Percentiles rank a stretch among this genome's conserved stretches.
Evolutionary conservation across 2,797 vertebrate species (phyloP).

Genomic region (Siniperca undulata): DNA sequence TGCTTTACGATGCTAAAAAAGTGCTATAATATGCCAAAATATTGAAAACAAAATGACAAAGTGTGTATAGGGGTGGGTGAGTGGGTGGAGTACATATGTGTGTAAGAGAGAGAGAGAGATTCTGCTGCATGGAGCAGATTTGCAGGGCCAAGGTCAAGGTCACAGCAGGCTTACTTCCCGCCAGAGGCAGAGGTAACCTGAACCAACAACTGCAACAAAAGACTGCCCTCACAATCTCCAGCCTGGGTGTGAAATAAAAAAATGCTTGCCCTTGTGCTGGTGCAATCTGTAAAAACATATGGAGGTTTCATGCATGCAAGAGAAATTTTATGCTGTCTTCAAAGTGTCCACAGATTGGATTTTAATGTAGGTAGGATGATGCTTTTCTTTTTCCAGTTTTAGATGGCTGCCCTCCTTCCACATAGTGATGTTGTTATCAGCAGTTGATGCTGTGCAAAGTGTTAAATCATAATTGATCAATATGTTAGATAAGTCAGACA

Average conservation of each 20-base stretch:
- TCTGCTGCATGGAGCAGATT: slow-evolving; percentile 78
- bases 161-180: slow-evolving; percentile 73
- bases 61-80: neutral
- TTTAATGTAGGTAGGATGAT: neutral
- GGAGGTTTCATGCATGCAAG: slow-evolving; percentile 15
- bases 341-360: neutral
- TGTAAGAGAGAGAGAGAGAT: slow-evolving; percentile 28
- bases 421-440: neutral
- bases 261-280: slow-evolving; percentile 43
- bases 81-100: slow-evolving; percentile 12
- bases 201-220: slow-evolving; percentile 76
- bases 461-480: neutral
- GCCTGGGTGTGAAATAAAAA: slow-evolving; percentile 62
- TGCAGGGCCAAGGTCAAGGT: slow-evolving; percentile 81
- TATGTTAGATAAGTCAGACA: neutral
- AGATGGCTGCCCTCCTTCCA: neutral
- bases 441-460: neutral
- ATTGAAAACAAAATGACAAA: slow-evolving; percentile 5
- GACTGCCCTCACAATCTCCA: slow-evolving; percentile 53
- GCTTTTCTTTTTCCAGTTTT: neutral
- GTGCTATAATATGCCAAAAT: neutral
- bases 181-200: slow-evolving; percentile 81
- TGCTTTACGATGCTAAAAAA: neutral
- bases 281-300: slow-evolving; percentile 43
- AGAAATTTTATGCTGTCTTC: neutral